A percentile compares a stretch with the other conserved stretches of the same genome.
phyloP scores from a whole-genome alignment of 2,113 vertebrate genomes.

The Lagopus muta region DNA sequence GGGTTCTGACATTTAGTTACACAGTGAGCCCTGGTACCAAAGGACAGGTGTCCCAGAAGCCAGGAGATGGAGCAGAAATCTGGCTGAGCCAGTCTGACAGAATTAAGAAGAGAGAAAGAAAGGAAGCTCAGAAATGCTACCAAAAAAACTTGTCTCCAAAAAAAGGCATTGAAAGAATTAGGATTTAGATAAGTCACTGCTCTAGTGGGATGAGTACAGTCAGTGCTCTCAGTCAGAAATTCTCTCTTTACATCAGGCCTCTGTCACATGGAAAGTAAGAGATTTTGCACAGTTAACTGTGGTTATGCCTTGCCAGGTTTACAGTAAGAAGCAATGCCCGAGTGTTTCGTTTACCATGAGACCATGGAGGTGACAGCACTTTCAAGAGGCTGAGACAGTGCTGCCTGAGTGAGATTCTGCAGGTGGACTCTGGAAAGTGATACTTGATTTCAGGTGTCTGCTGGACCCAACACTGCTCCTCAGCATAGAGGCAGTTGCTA shows the following conservation, averaged over 20 bases:
- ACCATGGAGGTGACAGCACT: neutral
- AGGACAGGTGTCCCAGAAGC: neutral
- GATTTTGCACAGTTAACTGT: neutral
- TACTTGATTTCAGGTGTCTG: neutral
- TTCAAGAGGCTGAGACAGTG: neutral
- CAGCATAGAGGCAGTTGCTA: accelerated
- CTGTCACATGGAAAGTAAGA: neutral
- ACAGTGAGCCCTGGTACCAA: neutral
- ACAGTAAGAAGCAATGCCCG: neutral
- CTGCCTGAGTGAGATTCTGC: neutral
- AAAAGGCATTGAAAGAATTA: neutral
- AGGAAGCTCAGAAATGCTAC: neutral
- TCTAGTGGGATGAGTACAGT: neutral
- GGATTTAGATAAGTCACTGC: neutral
- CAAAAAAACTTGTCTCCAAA: neutral
- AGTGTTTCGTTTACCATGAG: neutral
- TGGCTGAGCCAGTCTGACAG: neutral
- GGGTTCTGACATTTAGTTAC: accelerated
- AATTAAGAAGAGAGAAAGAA: neutral
- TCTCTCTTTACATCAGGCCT: neutral
- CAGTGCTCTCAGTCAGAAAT: neutral
- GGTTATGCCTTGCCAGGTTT: neutral
- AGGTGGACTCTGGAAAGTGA: neutral
- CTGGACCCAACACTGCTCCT: neutral
- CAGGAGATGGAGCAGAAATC: neutral